Evolutionary conservation across 2,113 vertebrate genomes (phyloP).

Genomic region (Callithrix jacchus): DNA sequence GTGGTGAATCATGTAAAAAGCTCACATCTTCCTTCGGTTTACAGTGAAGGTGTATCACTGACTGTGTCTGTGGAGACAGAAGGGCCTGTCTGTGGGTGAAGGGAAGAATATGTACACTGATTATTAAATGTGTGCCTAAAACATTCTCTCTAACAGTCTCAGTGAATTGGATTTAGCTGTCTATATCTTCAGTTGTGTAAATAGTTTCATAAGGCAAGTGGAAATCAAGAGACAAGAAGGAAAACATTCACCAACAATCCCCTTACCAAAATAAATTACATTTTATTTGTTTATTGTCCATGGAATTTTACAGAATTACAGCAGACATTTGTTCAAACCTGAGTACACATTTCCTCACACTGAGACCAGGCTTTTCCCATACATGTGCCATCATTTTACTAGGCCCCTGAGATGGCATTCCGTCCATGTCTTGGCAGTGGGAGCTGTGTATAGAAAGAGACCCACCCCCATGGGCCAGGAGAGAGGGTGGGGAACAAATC

Average conservation of each 20-base stretch:
- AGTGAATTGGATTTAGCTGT: neutral
- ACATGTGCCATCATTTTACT: neutral
- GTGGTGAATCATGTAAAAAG: neutral
- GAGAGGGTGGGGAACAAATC: neutral
- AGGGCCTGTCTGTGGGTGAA: neutral
- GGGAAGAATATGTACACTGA: accelerated
- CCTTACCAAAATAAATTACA: neutral
- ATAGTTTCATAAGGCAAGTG: neutral
- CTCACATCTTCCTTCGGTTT: neutral
- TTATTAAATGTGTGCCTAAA: neutral
- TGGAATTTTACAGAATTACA: neutral
- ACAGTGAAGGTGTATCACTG: neutral
- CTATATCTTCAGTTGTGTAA: neutral
- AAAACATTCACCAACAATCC: neutral
- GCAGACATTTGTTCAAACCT: neutral
- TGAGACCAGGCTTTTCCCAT: neutral
- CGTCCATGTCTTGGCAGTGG: accelerated
- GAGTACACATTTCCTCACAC: neutral
- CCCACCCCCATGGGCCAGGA: neutral
- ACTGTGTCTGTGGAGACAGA: neutral
- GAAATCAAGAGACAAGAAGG: neutral
- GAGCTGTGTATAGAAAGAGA: neutral
- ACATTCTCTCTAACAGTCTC: neutral
- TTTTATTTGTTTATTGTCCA: neutral
- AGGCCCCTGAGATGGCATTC: neutral